A percentile compares a stretch with the other conserved stretches of the same genome.
phyloP scores from a whole-genome alignment of 2,797 vertebrate genomes.

The Crocidura indochinensis region DNA sequence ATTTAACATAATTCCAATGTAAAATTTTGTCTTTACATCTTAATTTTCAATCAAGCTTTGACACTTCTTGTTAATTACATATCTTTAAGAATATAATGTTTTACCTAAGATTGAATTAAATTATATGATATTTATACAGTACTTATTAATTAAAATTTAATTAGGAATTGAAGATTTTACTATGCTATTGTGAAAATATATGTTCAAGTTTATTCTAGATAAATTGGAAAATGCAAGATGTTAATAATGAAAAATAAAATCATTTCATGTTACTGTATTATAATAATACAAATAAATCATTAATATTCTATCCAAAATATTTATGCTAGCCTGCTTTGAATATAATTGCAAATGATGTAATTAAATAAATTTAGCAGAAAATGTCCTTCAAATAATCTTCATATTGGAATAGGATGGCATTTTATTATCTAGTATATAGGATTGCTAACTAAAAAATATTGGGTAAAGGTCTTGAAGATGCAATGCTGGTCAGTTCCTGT shows the following conservation, averaged over 20 bases:
- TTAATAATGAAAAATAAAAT: too few relatives aligned
- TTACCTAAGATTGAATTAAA: neutral
- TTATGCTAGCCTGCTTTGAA: too few relatives aligned
- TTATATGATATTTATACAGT: neutral
- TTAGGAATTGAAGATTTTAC: neutral
- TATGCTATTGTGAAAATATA: neutral
- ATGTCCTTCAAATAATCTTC: neutral
- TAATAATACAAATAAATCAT: too few relatives aligned
- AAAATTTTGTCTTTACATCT: slow-evolving; percentile 18
- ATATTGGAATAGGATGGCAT: neutral
- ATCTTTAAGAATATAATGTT: neutral
- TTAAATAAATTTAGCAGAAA: too few relatives aligned
- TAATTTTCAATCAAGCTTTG: slow-evolving; percentile 18
- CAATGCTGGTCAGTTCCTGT: too few relatives aligned
- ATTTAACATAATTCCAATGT: neutral
- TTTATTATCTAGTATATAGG: neutral
- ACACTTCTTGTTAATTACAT: neutral
- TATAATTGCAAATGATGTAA: too few relatives aligned
- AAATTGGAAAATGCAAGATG: neutral
- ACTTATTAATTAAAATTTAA: neutral
- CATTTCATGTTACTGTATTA: too few relatives aligned
- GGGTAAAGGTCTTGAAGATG: too few relatives aligned
- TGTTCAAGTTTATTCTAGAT: too few relatives aligned
- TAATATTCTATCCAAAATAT: too few relatives aligned
- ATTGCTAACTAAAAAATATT: neutral